Base-by-base conservation (phyloP, 2,113 vertebrate genomes). In the Hemicordylus capensis region DNA sequence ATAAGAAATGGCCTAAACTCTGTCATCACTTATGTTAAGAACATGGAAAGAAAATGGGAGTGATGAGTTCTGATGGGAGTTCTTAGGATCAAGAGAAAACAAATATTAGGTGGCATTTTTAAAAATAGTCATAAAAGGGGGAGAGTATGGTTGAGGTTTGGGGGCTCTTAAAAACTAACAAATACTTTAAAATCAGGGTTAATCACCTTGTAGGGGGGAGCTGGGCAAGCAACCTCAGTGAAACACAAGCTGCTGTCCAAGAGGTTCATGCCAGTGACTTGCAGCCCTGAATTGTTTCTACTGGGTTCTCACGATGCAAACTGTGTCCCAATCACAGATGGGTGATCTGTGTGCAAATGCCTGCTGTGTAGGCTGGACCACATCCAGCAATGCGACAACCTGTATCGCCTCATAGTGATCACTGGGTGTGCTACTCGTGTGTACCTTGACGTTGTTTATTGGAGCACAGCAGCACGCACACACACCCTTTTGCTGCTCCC, bases 161-260 rank as follows among this genome's bases (percentile, higher is more conserved):
- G 39, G 76, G 76, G 76, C 58, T 85, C 76, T 85, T 85, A 85
- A 42, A 80, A 85, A 80, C 67, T 85, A 85, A 85, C 56, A 63
- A 69, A 63, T 42, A 85, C 54, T 85, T 85, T 48, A 63, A 85
- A 80, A 85, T 34, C 84, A 80, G 66, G 81, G 56, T 80, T 51
- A 61, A 79, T 73, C 11, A 67, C 15, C 83, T 37, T 80, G 76
- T 79, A 85, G 81, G 61, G 39, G 54, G 20, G 66, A 37, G 34
- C 15, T 61, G 44, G 69, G 31, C 22, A 77, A 6, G 22, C 66
- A 22, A n/a, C 54, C 58, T 80, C 44, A 39, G n/a, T 26, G 42
- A 67, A 73, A 63, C 56, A 69, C 75, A 56, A 63, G 42, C 14
- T 19, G 59, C 48, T 72, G 8, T 73, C 44, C n/a, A 34, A 83